Base-by-base conservation (phyloP, 2,113 vertebrate species). In the Vireo altiloquus region DNA sequence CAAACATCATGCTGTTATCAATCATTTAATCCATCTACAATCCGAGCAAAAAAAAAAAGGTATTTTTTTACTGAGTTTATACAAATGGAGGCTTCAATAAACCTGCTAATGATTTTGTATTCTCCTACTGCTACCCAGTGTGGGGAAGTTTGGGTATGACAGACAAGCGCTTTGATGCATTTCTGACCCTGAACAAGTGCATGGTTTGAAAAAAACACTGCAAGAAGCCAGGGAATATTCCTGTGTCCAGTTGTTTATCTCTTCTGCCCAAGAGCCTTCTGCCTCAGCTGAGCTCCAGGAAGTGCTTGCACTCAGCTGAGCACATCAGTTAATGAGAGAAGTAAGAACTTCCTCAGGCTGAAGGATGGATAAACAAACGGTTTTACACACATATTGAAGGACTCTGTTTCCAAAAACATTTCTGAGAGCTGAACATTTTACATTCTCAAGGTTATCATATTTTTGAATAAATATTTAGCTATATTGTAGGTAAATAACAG, bases 371-470 rank as follows among this genome's bases (percentile, higher is more conserved):
- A 72, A 87, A 74, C 68, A 92, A 65, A 74, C 15, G 10, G 13
- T 25, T 64, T 77, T n/a, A 85, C 52, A 84, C n/a, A 69, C 21
- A 59, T 13, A 16, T 0, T 2, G 22, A 81, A 44, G 23, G 39
- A 33, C 4, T 65, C 1, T 0, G 2, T n/a, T 66, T 47, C 75
- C 59, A 66, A 65, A 85, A 61, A 18, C 3, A 53, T 47, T 85
- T 25, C 77, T 37, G 40, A n/a, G 9, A 50, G 10, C n/a, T 28
- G 23, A 53, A 50, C 7, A 4, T n/a, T 42, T 88, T 10, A 35
- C 40, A 14, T 33, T 71, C 17, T 68, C 22, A 18, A 35, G 14
- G 24, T 39, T 31, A 21, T 14, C 0, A 3, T 0, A 2, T 35
- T 23, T 69, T 60, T 47, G 47, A 8, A 40, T 22, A 83, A 54